A percentile compares a stretch with the other conserved stretches of the same genome.
phyloP scores from a whole-genome alignment of 2,113 vertebrate genomes.

The Melospiza georgiana region DNA sequence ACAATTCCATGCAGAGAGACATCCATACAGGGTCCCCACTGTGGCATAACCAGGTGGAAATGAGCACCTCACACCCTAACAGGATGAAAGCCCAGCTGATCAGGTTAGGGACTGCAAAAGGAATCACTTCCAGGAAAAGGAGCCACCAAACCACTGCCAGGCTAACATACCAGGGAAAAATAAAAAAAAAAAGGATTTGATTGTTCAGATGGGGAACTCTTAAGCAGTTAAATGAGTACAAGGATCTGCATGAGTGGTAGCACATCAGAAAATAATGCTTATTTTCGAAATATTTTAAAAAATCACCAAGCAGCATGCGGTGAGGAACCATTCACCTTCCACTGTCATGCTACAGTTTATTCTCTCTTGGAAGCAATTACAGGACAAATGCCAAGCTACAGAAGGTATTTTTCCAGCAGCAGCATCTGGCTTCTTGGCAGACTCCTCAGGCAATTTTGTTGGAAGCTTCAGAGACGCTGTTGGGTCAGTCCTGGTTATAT shows the following conservation, averaged over 20 bases:
- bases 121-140: neutral
- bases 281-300: neutral
- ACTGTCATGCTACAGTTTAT: constrained; percentile 56
- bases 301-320: constrained; percentile 21
- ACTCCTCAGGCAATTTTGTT: constrained; percentile 71
- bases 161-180: neutral
- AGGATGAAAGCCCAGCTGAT: neutral
- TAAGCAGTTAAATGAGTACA: neutral
- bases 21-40: neutral
- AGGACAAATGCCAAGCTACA: constrained; percentile 75
- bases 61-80: accelerated
- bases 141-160: neutral
- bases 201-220: neutral
- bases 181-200: neutral
- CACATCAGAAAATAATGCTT: neutral
- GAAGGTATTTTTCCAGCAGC: constrained; percentile 81
- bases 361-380: constrained; percentile 76
- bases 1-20: neutral
- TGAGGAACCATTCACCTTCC: constrained; percentile 48
- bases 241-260: neutral
- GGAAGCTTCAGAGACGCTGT: constrained; percentile 65
- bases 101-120: neutral
- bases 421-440: constrained; percentile 84
- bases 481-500: constrained; percentile 67
- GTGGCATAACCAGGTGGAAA: neutral